A percentile compares a stretch with the other conserved stretches of the same genome.
These are phyloP conservation scores for Drosophila rhopaloa DNA, from an alignment of 1,140 invertebrate genomes.

Conservation along the genomic window DNA sequence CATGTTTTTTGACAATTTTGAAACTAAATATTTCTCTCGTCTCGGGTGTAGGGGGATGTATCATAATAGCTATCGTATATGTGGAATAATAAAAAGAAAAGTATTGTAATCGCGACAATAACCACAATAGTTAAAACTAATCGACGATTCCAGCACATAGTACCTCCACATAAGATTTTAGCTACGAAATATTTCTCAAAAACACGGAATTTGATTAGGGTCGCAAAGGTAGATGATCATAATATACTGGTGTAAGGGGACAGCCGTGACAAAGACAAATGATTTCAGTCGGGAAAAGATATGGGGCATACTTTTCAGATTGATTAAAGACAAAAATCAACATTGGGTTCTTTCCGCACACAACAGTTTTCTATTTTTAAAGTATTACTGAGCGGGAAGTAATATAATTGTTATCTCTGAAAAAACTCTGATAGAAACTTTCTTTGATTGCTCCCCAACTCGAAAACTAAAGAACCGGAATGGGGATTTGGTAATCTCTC, in stretches of 20 bases:
- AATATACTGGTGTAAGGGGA: not conserved
- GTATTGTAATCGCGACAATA: not conserved
- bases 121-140: not conserved
- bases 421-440: slow-evolving; percentile 1
- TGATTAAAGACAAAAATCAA: slow-evolving; percentile 26
- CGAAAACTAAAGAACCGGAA: not conserved
- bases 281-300: slow-evolving; percentile 11
- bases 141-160: not conserved
- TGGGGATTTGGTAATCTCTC: slow-evolving; percentile 2
- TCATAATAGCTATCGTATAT: slow-evolving; percentile 1
- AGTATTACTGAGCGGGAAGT: slow-evolving; percentile 11
- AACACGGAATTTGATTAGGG: slow-evolving; percentile 21
- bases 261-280: slow-evolving; percentile 33
- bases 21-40: not conserved
- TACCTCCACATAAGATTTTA: not conserved
- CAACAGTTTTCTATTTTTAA: slow-evolving; percentile 23
- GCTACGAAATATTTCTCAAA: not conserved
- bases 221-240: slow-evolving; percentile 9
- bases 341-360: slow-evolving; percentile 2
- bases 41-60: not conserved
- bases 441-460: not conserved
- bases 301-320: slow-evolving; percentile 10
- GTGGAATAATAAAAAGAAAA: not conserved
- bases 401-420: slow-evolving; percentile 21
- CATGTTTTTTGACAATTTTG: not conserved